These are phyloP conservation scores for Trachops cirrhosus DNA, from an alignment of 2,797 vertebrate genomes.

Conservation along the genomic window DNA sequence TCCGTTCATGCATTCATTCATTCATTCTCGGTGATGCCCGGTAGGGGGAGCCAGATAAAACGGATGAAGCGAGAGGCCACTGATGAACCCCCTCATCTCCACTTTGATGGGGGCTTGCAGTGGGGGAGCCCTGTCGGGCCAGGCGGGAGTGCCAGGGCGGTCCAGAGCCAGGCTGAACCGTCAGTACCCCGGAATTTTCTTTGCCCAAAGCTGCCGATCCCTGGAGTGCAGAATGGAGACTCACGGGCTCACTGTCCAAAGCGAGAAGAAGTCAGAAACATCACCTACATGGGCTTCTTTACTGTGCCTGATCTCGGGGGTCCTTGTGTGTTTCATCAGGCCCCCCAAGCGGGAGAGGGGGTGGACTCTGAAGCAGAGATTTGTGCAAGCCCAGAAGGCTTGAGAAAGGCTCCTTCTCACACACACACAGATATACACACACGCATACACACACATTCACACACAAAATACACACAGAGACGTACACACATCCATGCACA, in stretches of 20 bases:
- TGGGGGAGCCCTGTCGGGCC: too few species aligned
- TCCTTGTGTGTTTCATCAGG: neutral
- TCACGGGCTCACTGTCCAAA: neutral
- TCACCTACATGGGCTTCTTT: rapidly evolving
- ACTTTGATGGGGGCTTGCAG: rapidly evolving
- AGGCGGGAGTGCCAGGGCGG: neutral
- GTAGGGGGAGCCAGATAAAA: rapidly evolving
- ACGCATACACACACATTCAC: neutral
- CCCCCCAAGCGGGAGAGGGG: neutral
- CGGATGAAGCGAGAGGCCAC: neutral
- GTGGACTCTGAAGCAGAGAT: rapidly evolving
- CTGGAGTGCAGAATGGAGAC: neutral
- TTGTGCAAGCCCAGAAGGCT: neutral
- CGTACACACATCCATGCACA: too few species aligned
- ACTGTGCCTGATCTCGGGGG: rapidly evolving
- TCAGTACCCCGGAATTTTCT: neutral
- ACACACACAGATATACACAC: neutral
- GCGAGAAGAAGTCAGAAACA: neutral
- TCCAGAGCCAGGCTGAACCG: neutral
- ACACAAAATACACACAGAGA: neutral
- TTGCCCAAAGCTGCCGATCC: rapidly evolving
- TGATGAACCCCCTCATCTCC: neutral
- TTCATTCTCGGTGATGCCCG: too few species aligned
- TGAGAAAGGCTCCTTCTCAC: neutral
- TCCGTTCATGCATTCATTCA: neutral